Conservation (phyloP, 2,888 invertebrate species). For the Folsomia candida region DNA sequence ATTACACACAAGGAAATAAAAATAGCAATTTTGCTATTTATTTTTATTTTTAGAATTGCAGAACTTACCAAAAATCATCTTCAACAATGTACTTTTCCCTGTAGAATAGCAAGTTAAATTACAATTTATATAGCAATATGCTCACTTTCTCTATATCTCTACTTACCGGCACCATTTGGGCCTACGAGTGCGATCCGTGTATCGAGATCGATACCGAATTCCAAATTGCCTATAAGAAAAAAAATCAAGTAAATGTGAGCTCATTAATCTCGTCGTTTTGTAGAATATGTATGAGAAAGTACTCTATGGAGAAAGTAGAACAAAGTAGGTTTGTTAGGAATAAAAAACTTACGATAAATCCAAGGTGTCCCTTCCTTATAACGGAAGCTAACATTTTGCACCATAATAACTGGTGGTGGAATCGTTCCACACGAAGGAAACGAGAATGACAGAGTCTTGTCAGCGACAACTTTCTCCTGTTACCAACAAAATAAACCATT, state of each 20-base stretch:
- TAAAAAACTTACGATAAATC: constrained; percentile 98
- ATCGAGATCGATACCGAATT: constrained; percentile 98
- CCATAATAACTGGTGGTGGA: constrained; percentile 79
- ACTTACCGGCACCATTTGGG: constrained; percentile 27
- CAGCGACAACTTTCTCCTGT: constrained; percentile 62
- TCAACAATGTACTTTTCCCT: constrained; percentile 95
- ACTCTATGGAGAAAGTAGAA: no score
- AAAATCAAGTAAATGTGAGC: no score
- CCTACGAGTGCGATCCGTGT: constrained; percentile 91
- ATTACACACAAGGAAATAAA: no score
- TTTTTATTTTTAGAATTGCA: no score
- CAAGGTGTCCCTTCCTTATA: constrained; percentile 81
- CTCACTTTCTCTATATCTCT: no score
- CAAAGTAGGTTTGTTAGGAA: no score
- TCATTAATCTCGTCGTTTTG: no score
- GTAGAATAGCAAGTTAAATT: constrained; percentile 2
- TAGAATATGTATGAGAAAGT: no score
- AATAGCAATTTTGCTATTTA: no score
- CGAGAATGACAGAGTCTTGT: constrained; percentile 90
- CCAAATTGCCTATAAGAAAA: no score
- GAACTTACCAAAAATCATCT: constrained; percentile 72
- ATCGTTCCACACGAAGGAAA: constrained; percentile 94
- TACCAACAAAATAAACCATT: constrained; percentile 62
- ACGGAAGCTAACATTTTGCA: constrained; percentile 93
- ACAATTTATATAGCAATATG: no score